phyloP scores from a whole-genome alignment of 2,888 invertebrate species.

The Ormyrus nitidulus region DNA sequence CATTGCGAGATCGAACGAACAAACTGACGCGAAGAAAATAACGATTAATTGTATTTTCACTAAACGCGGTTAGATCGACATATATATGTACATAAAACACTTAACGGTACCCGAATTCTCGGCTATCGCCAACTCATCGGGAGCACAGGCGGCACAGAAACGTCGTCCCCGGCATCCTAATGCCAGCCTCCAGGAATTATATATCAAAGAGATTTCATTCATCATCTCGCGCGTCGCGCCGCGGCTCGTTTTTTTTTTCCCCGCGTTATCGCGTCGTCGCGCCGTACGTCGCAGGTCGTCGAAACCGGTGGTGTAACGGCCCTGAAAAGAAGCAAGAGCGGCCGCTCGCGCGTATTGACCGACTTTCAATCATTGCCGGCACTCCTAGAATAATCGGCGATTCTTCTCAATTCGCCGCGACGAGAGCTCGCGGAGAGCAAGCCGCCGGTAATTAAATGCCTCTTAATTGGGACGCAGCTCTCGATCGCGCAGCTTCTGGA shows the following conservation, averaged over 20 bases:
- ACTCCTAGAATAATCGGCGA: slow-evolving; percentile 55
- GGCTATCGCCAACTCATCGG: too few relatives aligned
- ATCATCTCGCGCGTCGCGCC: too few relatives aligned
- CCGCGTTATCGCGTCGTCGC: background rate
- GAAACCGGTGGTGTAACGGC: slow-evolving; percentile 10
- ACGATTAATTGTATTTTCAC: too few relatives aligned
- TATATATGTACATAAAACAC: too few relatives aligned
- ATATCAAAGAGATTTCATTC: slow-evolving; percentile 16
- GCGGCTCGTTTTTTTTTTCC: too few relatives aligned
- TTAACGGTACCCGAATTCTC: too few relatives aligned
- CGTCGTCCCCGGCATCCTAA: background rate
- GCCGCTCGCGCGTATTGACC: slow-evolving; percentile 47
- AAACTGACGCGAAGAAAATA: too few relatives aligned
- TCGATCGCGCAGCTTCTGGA: slow-evolving; percentile 5
- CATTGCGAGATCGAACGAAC: too few relatives aligned
- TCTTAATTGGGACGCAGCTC: slow-evolving; percentile 39
- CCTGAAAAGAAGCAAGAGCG: slow-evolving; percentile 32
- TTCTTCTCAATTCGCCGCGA: slow-evolving; percentile 44
- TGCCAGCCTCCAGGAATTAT: background rate
- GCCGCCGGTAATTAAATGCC: slow-evolving; percentile 48
- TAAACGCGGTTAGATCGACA: too few relatives aligned
- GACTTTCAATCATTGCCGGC: slow-evolving; percentile 58
- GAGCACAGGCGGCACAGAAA: too few relatives aligned
- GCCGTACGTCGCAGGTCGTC: background rate
- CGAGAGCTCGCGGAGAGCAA: background rate